Percentiles rank a stretch among this genome's conserved stretches.
phyloP scores from a whole-genome alignment of 1,140 invertebrate species.

The Caenorhabditis inopinata region DNA sequence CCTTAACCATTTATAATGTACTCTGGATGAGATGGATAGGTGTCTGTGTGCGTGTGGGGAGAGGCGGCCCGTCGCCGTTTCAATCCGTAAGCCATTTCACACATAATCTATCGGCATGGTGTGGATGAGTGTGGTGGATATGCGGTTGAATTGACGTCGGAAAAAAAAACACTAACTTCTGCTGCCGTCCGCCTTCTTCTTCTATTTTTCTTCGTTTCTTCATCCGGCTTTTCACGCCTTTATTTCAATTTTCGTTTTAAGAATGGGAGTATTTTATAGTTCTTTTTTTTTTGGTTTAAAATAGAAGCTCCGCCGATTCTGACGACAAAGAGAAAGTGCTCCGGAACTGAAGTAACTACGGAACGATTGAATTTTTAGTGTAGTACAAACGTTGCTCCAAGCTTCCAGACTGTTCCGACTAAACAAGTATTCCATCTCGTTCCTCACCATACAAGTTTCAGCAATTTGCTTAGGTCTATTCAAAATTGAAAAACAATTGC shows the following conservation, averaged over 20 bases:
- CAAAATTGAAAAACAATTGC: no score
- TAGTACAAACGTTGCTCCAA: no score
- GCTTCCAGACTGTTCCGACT: no score
- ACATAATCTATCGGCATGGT: constrained; percentile 28
- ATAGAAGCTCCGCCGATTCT: background rate
- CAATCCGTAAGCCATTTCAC: constrained; percentile 3
- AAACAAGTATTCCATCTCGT: no score
- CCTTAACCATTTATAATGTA: constrained; percentile 27
- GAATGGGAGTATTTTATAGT: no score
- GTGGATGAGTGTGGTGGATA: background rate
- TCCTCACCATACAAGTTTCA: no score
- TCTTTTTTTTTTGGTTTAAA: background rate
- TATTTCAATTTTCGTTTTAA: background rate
- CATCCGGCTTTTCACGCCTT: constrained; percentile 7
- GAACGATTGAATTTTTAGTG: no score
- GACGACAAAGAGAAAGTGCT: background rate
- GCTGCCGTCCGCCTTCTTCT: background rate
- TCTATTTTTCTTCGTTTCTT: background rate
- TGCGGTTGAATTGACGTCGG: background rate
- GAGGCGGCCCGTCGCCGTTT: background rate
- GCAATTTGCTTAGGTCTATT: no score
- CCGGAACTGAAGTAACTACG: background rate
- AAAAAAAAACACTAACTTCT: background rate
- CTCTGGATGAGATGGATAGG: background rate
- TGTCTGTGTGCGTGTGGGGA: background rate